Evolutionary conservation across 2,888 invertebrate genomes (phyloP).

Genomic region (Heliconius ethilla): DNA sequence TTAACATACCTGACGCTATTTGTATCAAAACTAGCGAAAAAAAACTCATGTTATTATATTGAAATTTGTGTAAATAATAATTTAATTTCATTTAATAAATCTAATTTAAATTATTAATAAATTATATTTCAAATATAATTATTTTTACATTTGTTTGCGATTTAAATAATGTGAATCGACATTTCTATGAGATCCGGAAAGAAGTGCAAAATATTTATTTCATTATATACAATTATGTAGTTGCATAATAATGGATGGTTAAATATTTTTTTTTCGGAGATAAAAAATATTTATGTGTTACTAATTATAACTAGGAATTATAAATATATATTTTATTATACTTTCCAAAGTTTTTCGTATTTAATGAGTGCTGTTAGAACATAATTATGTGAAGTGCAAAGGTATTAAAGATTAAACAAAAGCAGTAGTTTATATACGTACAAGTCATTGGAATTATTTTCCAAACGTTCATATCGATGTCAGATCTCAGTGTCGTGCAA

Average conservation of each 20-base stretch:
- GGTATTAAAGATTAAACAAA: no score
- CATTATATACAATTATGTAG: neutral
- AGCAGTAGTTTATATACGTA: slow-evolving; percentile 17
- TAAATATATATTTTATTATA: neutral
- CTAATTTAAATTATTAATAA: no score
- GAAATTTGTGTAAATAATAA: no score
- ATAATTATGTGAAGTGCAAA: no score
- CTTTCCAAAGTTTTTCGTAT: neutral
- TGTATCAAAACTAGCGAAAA: slow-evolving; percentile 24
- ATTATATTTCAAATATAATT: neutral
- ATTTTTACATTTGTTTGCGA: neutral
- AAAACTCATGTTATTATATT: neutral
- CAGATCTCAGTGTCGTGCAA: neutral
- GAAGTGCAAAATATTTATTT: neutral
- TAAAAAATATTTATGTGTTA: no score
- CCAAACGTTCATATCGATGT: slow-evolving; percentile 36
- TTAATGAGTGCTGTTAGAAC: neutral
- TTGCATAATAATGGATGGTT: neutral
- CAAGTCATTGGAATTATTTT: slow-evolving; percentile 34
- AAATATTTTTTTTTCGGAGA: neutral
- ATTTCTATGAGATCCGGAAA: neutral
- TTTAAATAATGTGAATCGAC: neutral
- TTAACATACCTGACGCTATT: slow-evolving; percentile 39
- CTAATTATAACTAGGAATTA: no score
- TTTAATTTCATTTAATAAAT: no score